Conservation (phyloP, 2,113 vertebrate species). For the Gavialis gangeticus region DNA sequence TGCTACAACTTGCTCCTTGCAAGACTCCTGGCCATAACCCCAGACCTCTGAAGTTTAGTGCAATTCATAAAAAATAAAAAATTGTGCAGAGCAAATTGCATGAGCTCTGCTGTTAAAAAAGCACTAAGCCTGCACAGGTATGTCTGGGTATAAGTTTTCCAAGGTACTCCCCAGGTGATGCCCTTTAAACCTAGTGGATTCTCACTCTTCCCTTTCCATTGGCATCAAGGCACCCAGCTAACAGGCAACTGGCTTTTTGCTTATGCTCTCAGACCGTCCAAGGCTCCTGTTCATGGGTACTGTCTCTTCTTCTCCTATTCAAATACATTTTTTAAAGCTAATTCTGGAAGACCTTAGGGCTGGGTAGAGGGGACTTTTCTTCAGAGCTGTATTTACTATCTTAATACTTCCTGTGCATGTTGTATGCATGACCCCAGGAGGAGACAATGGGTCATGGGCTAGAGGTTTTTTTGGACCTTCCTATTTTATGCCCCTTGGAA, state of each 20-base stretch:
- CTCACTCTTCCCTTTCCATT: not conserved
- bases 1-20: not conserved
- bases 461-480: not conserved
- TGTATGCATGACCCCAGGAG: rapidly evolving
- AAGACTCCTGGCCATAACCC: not conserved
- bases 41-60: not conserved
- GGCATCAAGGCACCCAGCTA: not conserved
- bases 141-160: not conserved
- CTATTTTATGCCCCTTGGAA: rapidly evolving
- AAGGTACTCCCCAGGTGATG: not conserved
- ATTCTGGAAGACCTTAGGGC: rapidly evolving
- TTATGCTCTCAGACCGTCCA: not conserved
- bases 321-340: rapidly evolving
- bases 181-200: not conserved
- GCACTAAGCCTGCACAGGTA: not conserved
- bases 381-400: not conserved
- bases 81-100: not conserved
- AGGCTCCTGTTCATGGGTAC: rapidly evolving
- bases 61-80: not conserved
- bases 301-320: rapidly evolving
- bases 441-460: rapidly evolving
- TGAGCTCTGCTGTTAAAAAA: not conserved
- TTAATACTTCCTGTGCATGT: rapidly evolving
- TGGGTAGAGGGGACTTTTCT: rapidly evolving
- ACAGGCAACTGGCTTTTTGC: not conserved